These are phyloP conservation scores for Platichthys flesus DNA, from an alignment of 2,113 vertebrate species.

Conservation along the genomic window DNA sequence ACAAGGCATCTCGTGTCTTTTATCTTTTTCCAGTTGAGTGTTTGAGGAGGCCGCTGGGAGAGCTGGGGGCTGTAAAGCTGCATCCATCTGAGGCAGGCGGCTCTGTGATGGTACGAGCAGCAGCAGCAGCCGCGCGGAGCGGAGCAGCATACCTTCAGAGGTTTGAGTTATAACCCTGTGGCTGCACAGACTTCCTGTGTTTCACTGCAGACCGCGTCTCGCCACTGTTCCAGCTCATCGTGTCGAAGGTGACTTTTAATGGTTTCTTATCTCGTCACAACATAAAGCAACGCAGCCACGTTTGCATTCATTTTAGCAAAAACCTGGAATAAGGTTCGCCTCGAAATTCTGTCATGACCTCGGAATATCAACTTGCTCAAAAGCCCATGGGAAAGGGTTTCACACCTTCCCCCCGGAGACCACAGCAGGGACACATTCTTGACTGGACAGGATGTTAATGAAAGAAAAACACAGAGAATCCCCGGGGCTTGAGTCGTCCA, in stretches of 20 bases:
- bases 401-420: constrained; percentile 75
- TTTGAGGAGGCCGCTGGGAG: constrained; percentile 76
- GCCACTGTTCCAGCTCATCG: constrained; percentile 45
- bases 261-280: constrained; percentile 40
- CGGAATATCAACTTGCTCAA: constrained; percentile 40
- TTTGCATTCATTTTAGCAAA: constrained; percentile 1
- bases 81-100: constrained; percentile 65
- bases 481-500: constrained; percentile 73
- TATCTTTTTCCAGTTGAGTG: constrained; percentile 77
- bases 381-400: constrained; percentile 67
- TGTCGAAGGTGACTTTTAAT: constrained; percentile 47
- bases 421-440: constrained; percentile 81
- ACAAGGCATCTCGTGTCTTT: constrained; percentile 73
- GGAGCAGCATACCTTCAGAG: constrained; percentile 63
- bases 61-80: constrained; percentile 66
- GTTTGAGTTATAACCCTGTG: constrained; percentile 75
- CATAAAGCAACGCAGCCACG: not conserved
- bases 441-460: constrained; percentile 81
- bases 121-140: constrained; percentile 33
- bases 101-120: constrained; percentile 64
- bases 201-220: constrained; percentile 47
- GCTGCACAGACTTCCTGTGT: constrained; percentile 71
- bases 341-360: constrained; percentile 12
- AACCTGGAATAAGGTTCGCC: not conserved
- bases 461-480: constrained; percentile 85